These are phyloP conservation scores for Eilema griseolum DNA, from an alignment of 2,888 invertebrate species.

Conservation along the genomic window DNA sequence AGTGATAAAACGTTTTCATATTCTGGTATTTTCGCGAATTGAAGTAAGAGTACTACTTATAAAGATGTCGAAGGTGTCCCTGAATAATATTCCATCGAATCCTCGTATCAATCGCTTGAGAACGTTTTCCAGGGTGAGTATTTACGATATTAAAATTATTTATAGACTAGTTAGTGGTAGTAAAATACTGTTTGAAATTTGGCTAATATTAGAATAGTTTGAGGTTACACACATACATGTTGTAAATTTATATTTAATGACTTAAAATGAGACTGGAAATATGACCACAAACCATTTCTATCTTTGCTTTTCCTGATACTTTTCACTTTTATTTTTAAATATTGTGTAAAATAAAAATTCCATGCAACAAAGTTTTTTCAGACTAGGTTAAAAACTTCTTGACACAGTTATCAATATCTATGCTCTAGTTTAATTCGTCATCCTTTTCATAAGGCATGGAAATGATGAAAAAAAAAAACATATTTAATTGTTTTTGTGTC, in stretches of 20 bases:
- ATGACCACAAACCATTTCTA: conserved; percentile 3
- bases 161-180: conserved; percentile 26
- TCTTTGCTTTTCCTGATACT: neutral
- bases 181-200: conserved; percentile 45
- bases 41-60: conserved; percentile 47
- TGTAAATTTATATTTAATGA: conserved; percentile 22
- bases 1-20: conserved; percentile 66
- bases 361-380: neutral
- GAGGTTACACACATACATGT: conserved; percentile 54
- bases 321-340: neutral
- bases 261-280: conserved; percentile 20
- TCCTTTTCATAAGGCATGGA: neutral
- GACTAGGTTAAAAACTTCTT: conserved; percentile 3
- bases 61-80: conserved; percentile 82
- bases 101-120: conserved; percentile 80
- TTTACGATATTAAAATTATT: conserved; percentile 31
- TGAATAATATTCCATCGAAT: conserved; percentile 83
- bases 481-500: neutral
- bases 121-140: conserved; percentile 83
- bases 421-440: neutral
- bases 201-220: conserved; percentile 58
- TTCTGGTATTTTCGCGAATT: conserved; percentile 64
- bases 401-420: neutral
- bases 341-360: neutral
- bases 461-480: neutral